These are phyloP conservation scores for Anguilla rostrata DNA, from an alignment of 2,113 vertebrate genomes.

Conservation along the genomic window DNA sequence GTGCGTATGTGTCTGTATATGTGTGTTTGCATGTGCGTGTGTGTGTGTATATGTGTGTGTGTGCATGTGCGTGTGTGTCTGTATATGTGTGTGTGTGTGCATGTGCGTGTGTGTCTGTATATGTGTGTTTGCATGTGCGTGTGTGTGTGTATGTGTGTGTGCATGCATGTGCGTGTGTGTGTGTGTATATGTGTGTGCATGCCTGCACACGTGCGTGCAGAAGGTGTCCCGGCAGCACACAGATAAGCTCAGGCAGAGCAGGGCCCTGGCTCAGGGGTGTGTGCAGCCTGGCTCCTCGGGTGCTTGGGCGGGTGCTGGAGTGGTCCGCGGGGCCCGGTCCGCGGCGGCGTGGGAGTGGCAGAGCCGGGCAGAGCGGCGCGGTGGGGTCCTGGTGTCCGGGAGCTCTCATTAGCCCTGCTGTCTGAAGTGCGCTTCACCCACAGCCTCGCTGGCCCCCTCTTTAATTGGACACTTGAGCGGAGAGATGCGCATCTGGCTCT, in stretches of 20 bases:
- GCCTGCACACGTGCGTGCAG: no score
- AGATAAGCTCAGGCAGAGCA: background rate
- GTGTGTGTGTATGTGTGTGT: no score
- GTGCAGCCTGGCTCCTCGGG: constrained; percentile 9
- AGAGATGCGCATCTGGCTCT: constrained; percentile 81
- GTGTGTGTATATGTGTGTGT: no score
- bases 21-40: no score
- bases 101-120: no score
- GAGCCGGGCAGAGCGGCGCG: constrained; percentile 35
- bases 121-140: no score
- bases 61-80: no score
- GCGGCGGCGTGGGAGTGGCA: background rate
- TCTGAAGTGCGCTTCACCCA: constrained; percentile 67
- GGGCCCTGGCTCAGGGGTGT: background rate
- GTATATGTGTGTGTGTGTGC: no score
- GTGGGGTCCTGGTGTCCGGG: constrained; percentile 50
- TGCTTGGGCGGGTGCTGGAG: background rate
- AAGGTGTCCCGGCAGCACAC: background rate
- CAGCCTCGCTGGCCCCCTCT: constrained; percentile 74
- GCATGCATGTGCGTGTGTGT: background rate
- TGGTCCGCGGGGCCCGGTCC: background rate
- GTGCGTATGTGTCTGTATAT: no score
- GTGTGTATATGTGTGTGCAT: background rate
- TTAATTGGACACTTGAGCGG: constrained; percentile 94
- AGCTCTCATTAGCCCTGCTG: constrained; percentile 60